Evolutionary conservation across 2,797 vertebrate genomes (phyloP), one percentile per base, ranked within the genome.

Genomic region (Melopsittacus undulatus): DNA sequence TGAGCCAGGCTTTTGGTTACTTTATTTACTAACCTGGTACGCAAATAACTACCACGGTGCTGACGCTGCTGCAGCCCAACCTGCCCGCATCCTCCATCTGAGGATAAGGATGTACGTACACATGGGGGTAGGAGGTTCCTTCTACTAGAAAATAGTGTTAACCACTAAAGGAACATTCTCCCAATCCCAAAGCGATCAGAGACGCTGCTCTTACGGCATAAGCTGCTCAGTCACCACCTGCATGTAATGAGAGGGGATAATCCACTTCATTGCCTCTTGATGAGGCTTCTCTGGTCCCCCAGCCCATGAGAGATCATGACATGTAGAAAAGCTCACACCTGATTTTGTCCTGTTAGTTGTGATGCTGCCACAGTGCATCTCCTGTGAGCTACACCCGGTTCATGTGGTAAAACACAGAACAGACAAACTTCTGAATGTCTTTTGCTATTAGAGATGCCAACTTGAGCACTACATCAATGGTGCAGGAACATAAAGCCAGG

Each of bases 61-160:
- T 54, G 63, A 49, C 1, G 2, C 49, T 3, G 11, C 76, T 78
- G 69, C 54, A 73, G 72, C 13, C 67, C 29, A 34, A 20, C 56
- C 62, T 54, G 74, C 74, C 80, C 18, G 62, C 66, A 12, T 5
- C 45, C 67, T 48, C 67, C 46, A 21, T 14, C n/a, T 9, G 17
- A 57, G 34, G 20, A 14, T 21, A 49, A 66, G 36, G 46, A 46
- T 13, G 27, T 0, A 12, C 4, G 1, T 1, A 6, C 27, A 9
- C 2, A 1, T 0, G 0, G n/a, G 34, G 34, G 54, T 54, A 68
- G 54, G 11, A 81, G 29, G 48, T 15, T 18, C 17, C 38, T 57
- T 27, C 62, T n/a, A 29, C 34, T 30, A 23, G 26, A 63, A 45
- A 3, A 21, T 32, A 7, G 22, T 4, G 17, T 16, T 86, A 24